Evolutionary conservation across 2,888 invertebrate genomes (phyloP).

Genomic region (Drosophila melanosoma): DNA sequence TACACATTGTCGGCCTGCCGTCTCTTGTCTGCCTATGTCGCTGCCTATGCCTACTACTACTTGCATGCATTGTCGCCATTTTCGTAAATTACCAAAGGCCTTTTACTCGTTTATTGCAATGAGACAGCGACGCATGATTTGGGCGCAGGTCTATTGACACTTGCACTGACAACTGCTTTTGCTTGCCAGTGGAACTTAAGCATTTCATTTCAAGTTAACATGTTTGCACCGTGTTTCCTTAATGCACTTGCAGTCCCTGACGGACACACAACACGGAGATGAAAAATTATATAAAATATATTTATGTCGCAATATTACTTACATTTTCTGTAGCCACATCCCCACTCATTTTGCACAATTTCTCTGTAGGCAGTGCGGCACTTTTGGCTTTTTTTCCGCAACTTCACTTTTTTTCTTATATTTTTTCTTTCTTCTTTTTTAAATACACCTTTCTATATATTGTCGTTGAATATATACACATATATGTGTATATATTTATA

Average conservation of each 20-base stretch:
- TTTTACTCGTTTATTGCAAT: constrained; percentile 57
- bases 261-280: constrained; percentile 14
- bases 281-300: constrained; percentile 70
- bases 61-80: constrained; percentile 83
- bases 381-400: constrained; percentile 59
- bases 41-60: constrained; percentile 38
- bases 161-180: constrained; percentile 33
- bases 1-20: constrained; percentile 63
- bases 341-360: constrained; percentile 82
- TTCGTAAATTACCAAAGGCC: constrained; percentile 80
- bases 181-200: constrained; percentile 20
- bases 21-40: constrained; percentile 25
- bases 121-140: constrained; percentile 47
- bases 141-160: constrained; percentile 46
- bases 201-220: constrained; percentile 42
- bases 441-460: constrained; percentile 37
- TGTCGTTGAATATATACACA: constrained; percentile 27
- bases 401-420: constrained; percentile 50
- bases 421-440: constrained; percentile 28
- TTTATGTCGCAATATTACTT: constrained; percentile 71
- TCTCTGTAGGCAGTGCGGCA: constrained; percentile 68
- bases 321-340: constrained; percentile 83
- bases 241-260: constrained; percentile 36
- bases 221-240: constrained; percentile 56
- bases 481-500: constrained; percentile 14